These are phyloP conservation scores for Tetanocera ferruginea DNA, from an alignment of 2,888 invertebrate genomes.

Conservation along the genomic window DNA sequence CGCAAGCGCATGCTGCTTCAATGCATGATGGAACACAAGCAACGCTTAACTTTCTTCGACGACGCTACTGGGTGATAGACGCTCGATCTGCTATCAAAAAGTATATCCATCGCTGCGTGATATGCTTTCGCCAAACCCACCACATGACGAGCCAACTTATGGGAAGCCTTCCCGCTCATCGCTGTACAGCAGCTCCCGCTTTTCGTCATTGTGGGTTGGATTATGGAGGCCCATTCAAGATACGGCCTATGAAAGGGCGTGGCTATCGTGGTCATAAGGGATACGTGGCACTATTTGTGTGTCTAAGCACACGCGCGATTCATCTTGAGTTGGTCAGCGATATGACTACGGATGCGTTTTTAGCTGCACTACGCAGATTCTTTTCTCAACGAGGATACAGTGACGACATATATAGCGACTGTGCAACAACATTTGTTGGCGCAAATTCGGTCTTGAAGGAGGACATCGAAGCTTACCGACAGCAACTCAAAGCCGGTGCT, in stretches of 20 bases:
- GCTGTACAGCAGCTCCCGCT: slow-evolving; percentile 6
- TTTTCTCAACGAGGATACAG: slow-evolving; percentile 12
- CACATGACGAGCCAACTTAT: slow-evolving; percentile 6
- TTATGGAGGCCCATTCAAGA: no score
- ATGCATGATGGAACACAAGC: slow-evolving; percentile 18
- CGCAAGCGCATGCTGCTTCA: slow-evolving; percentile 13
- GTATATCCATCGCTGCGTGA: slow-evolving; percentile 12
- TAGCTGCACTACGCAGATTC: slow-evolving; percentile 3
- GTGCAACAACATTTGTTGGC: slow-evolving; percentile 23
- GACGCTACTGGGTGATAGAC: slow-evolving; percentile 29
- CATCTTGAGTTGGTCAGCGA: slow-evolving; percentile 44
- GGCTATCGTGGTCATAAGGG: slow-evolving; percentile 32
- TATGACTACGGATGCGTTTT: not conserved
- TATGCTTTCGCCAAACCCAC: slow-evolving; percentile 21
- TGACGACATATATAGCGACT: slow-evolving; percentile 23
- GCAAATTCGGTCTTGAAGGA: not conserved
- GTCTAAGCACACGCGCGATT: slow-evolving; percentile 35
- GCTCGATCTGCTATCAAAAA: slow-evolving; percentile 19
- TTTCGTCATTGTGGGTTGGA: no score
- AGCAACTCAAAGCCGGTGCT: not conserved
- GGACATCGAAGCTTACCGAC: not conserved
- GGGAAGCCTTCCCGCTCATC: slow-evolving; percentile 8
- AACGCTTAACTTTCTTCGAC: slow-evolving; percentile 24
- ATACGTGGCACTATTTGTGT: slow-evolving; percentile 43
- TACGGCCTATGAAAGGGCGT: no score